A percentile compares a stretch with the other conserved stretches of the same genome.
Conservation (phyloP, 1,140 invertebrate genomes). For the Heliconius melpomene region DNA sequence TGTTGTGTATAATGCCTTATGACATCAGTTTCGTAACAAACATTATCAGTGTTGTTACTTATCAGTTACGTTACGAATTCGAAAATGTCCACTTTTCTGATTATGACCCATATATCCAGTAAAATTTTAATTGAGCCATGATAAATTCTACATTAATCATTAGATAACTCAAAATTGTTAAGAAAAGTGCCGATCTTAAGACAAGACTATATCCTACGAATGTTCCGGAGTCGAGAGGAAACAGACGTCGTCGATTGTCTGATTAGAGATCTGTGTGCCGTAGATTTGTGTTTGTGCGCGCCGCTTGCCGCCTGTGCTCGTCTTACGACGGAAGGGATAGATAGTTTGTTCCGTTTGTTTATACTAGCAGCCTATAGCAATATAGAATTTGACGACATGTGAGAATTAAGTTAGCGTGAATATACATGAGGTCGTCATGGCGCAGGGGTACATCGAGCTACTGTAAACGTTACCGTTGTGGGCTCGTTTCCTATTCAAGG, state of each 20-base stretch:
- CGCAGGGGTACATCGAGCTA: too few species aligned
- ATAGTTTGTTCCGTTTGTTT: not conserved
- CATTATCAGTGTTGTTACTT: too few species aligned
- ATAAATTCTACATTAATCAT: too few species aligned
- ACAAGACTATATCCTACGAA: not conserved
- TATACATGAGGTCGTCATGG: not conserved
- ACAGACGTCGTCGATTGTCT: not conserved
- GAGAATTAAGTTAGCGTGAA: not conserved
- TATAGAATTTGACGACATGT: not conserved
- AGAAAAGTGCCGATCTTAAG: not conserved
- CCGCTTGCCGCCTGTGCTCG: not conserved
- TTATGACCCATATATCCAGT: too few species aligned
- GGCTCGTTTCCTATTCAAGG: too few species aligned
- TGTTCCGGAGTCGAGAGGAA: slow-evolving; percentile 5
- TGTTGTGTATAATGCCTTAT: too few species aligned
- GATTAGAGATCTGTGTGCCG: slow-evolving; percentile 3
- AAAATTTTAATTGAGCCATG: too few species aligned
- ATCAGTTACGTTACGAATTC: too few species aligned
- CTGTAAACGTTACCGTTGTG: too few species aligned
- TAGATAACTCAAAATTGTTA: too few species aligned
- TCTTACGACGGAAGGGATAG: not conserved
- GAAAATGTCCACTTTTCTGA: too few species aligned
- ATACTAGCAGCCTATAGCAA: not conserved
- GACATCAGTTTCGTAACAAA: too few species aligned
- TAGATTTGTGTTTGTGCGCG: not conserved